Conservation (phyloP, 53 echinoderm and acorn worm species). For the Stichopus horrens region DNA sequence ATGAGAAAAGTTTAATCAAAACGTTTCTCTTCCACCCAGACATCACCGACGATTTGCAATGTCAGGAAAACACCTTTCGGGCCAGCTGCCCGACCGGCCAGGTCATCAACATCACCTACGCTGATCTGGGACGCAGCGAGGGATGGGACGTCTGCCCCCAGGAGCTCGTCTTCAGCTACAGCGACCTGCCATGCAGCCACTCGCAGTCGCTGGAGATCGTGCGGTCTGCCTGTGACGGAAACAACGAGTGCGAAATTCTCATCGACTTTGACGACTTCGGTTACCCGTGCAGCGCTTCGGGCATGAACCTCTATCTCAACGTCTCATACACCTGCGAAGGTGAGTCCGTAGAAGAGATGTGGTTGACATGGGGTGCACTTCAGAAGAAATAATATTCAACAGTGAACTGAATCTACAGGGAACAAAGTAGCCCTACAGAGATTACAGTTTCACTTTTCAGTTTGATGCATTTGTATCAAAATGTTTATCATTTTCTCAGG, state of each 20-base stretch:
- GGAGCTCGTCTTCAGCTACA: slow-evolving; percentile 31
- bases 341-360: background rate
- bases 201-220: slow-evolving; percentile 37
- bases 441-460: too few relatives aligned
- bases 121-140: slow-evolving; percentile 70
- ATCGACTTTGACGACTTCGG: slow-evolving; percentile 47
- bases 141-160: slow-evolving; percentile 70
- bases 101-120: slow-evolving; percentile 69
- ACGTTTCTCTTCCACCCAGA: slow-evolving; percentile 19
- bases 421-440: too few relatives aligned
- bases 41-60: slow-evolving; percentile 54
- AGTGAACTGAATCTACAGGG: too few relatives aligned
- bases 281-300: slow-evolving; percentile 54
- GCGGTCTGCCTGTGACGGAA: slow-evolving; percentile 47
- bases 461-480: background rate
- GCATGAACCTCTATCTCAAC: slow-evolving; percentile 62
- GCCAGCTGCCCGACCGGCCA: slow-evolving; percentile 66
- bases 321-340: slow-evolving; percentile 68
- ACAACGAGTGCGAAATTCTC: slow-evolving; percentile 55
- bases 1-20: too few relatives aligned
- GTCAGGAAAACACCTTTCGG: slow-evolving; percentile 65
- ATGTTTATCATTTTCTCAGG: too few relatives aligned
- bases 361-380: too few relatives aligned
- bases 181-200: slow-evolving; percentile 56
- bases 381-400: too few relatives aligned